These are phyloP conservation scores for Arctia plantaginis DNA, from an alignment of 2,888 invertebrate species.

Conservation along the genomic window DNA sequence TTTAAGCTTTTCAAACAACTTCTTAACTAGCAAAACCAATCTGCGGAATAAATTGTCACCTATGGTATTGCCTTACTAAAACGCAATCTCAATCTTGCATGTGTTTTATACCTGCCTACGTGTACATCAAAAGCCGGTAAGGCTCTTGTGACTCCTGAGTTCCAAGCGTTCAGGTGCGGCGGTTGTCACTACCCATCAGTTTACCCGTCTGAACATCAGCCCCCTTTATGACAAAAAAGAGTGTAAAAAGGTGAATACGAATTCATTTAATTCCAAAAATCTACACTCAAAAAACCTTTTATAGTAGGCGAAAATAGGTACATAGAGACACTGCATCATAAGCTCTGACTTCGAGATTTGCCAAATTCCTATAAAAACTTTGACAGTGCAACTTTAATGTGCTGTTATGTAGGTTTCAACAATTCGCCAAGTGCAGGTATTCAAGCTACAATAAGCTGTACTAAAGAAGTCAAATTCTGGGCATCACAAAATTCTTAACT, in stretches of 20 bases:
- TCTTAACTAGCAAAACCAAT: neutral
- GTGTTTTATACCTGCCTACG: neutral
- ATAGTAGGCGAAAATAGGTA: neutral
- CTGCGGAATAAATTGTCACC: neutral
- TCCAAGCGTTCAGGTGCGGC: neutral
- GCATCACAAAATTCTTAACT: neutral
- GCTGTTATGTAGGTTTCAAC: neutral
- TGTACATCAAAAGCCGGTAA: neutral
- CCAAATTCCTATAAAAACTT: neutral
- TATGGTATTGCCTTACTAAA: neutral
- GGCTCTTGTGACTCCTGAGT: neutral
- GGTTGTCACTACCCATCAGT: neutral
- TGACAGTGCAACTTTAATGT: neutral
- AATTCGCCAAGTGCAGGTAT: neutral
- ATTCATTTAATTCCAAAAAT: neutral
- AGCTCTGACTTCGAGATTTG: neutral
- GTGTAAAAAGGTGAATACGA: neutral
- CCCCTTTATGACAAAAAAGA: neutral
- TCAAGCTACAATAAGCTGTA: neutral
- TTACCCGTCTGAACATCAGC: no score
- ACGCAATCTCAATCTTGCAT: neutral
- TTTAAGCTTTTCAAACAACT: neutral
- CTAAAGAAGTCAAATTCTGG: neutral
- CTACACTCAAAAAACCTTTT: neutral
- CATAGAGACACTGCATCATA: neutral